Evolutionary conservation across 2,888 invertebrate species (phyloP).

Genomic region (Phytoseiulus persimilis): DNA sequence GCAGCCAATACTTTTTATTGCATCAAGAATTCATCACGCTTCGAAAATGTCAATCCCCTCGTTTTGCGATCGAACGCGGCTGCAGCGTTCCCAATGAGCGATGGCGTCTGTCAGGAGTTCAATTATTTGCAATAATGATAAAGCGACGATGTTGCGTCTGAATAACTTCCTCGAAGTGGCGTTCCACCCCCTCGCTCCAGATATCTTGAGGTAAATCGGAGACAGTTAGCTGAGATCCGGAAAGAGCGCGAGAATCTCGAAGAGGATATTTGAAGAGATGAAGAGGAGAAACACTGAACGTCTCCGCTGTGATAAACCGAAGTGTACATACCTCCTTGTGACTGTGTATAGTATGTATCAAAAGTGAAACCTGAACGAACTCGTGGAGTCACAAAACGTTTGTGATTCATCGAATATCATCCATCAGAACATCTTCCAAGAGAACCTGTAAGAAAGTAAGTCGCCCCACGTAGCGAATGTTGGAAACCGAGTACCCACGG

Average conservation of each 20-base stretch:
- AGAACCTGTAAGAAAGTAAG: background rate
- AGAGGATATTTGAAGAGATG: background rate
- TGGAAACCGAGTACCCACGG: background rate
- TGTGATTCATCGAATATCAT: too few relatives aligned
- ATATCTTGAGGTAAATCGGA: too few relatives aligned
- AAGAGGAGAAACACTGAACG: background rate
- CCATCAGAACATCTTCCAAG: too few relatives aligned
- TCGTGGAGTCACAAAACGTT: too few relatives aligned
- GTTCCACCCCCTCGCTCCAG: too few relatives aligned
- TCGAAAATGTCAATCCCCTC: background rate
- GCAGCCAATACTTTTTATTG: background rate
- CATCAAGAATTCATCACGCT: background rate
- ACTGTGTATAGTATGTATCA: background rate
- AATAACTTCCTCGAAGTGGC: too few relatives aligned
- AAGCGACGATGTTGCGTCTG: too few relatives aligned
- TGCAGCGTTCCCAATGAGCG: background rate
- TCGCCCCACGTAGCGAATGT: background rate
- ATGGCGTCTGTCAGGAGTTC: background rate
- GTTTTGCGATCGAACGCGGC: background rate
- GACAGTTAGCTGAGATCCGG: too few relatives aligned
- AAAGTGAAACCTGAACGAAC: background rate
- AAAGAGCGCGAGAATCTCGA: background rate
- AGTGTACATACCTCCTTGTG: background rate
- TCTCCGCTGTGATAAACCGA: background rate
- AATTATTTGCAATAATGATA: too few relatives aligned